A percentile compares a stretch with the other conserved stretches of the same genome.
These are phyloP conservation scores for Cordilura impudica DNA, from an alignment of 2,888 invertebrate genomes.

Conservation along the genomic window DNA sequence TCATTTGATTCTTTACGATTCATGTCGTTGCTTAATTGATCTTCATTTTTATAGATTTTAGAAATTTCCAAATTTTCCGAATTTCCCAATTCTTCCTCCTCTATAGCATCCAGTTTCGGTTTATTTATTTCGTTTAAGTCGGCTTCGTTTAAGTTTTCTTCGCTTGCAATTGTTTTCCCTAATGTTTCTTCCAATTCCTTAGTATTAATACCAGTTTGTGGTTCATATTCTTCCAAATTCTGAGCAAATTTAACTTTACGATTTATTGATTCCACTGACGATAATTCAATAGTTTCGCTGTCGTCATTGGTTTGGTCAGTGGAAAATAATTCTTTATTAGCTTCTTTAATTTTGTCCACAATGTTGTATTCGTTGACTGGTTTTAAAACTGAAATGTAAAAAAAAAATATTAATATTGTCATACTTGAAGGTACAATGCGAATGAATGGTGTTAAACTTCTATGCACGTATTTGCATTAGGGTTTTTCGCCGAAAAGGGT, in stretches of 20 bases:
- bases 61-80: slow-evolving; percentile 12
- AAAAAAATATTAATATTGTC: neutral
- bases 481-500: too few relatives aligned
- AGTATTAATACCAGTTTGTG: slow-evolving; percentile 65
- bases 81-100: slow-evolving; percentile 48
- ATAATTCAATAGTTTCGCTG: slow-evolving; percentile 31
- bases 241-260: slow-evolving; percentile 79
- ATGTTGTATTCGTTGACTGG: slow-evolving; percentile 80
- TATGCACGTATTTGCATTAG: too few relatives aligned
- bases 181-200: slow-evolving; percentile 44
- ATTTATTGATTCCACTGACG: slow-evolving; percentile 14
- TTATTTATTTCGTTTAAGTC: slow-evolving; percentile 42
- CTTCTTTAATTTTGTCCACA: slow-evolving; percentile 79
- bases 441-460: too few relatives aligned
- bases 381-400: slow-evolving; percentile 70
- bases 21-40: neutral
- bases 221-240: slow-evolving; percentile 79
- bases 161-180: neutral
- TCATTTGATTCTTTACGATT: neutral
- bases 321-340: slow-evolving; percentile 78
- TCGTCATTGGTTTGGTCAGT: slow-evolving; percentile 19
- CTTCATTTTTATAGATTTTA: slow-evolving; percentile 27
- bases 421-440: too few relatives aligned
- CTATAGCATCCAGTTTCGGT: slow-evolving; percentile 57
- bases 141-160: slow-evolving; percentile 29